Evolutionary conservation across 1,140 invertebrate species (phyloP), one percentile per base, ranked within the genome.

Genomic region (Camponotus pennsylvanicus): DNA sequence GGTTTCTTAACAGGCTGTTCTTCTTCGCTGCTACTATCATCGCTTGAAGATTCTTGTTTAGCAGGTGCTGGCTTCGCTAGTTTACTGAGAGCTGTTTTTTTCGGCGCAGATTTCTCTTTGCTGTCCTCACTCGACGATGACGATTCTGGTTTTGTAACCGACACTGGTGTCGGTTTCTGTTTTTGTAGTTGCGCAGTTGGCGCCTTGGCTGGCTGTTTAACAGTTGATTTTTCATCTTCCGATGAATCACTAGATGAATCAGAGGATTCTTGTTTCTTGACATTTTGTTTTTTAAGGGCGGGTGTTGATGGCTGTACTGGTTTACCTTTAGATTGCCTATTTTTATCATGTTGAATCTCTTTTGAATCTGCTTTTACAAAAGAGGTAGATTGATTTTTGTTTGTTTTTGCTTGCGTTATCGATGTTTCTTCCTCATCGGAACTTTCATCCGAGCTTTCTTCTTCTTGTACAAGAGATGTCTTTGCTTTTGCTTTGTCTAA

Each of bases 361-460:
- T 90, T 89, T 21, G 32, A 21, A 49, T 4, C n/a, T 52, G 37
- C 0, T 21, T 79, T 90, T 15, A 69, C n/a, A 52, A 91, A 91
- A 64, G 77, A 27, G 27, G 27, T 86, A 77, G 89, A 84, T 84
- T 21, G 88, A 63, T 82, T 89, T 66, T 85, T 59, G 67, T 80
- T 34, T 64, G 63, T 34, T 88, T 83, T 78, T 89, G 86, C 32
- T 79, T 77, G 82, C 49, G 32, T 59, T 80, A 77, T 79, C 13
- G 55, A 34, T 11, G 32, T 3, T 32, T 77, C 40, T 45, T 87
- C 77, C 21, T 91, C 86, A 4, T 95, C 95, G 0, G 93, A 94
- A 78, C 90, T 92, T 8, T 95, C 94, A 4, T 95, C 95, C n/a
- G 94, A 94, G 66, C 93, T 95, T 2, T 93, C 94, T 73, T 95